Evolutionary conservation across 2,113 vertebrate species (phyloP).

Genomic region (Penelope pileata): DNA sequence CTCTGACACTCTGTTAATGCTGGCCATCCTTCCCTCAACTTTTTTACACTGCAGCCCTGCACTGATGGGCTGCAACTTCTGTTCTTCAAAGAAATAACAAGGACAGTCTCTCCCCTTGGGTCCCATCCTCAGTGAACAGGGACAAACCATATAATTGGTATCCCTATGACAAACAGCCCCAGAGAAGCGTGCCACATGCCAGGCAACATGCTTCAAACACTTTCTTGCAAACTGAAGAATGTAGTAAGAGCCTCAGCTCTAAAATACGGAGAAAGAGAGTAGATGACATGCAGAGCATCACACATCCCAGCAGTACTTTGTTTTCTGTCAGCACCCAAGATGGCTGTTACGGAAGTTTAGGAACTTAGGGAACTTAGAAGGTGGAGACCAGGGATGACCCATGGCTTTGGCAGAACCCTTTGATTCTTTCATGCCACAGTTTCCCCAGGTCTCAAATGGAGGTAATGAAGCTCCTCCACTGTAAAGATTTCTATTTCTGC

Average conservation of each 20-base stretch:
- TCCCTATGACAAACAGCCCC: not conserved
- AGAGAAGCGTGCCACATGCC: not conserved
- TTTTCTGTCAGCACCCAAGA: not conserved
- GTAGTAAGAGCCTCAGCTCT: not conserved
- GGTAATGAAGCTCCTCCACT: not conserved
- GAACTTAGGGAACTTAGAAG: not conserved
- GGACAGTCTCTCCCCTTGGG: not conserved
- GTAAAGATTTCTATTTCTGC: no score
- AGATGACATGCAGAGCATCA: not conserved
- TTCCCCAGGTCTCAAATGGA: not conserved
- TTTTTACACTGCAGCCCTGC: not conserved
- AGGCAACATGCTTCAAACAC: not conserved
- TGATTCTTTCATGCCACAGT: not conserved
- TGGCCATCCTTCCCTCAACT: constrained; percentile 11
- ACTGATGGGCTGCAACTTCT: not conserved
- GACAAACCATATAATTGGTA: not conserved
- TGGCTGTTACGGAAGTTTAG: not conserved
- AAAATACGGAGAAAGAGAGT: not conserved
- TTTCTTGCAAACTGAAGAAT: not conserved
- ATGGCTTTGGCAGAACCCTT: not conserved
- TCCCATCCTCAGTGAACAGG: not conserved
- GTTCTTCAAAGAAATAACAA: not conserved
- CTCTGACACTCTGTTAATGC: constrained; percentile 29
- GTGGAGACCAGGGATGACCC: not conserved
- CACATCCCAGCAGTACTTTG: not conserved